A percentile compares a stretch with the other conserved stretches of the same genome.
Evolutionary conservation across 2,888 invertebrate species (phyloP).

Genomic region (Cephus pulcher): DNA sequence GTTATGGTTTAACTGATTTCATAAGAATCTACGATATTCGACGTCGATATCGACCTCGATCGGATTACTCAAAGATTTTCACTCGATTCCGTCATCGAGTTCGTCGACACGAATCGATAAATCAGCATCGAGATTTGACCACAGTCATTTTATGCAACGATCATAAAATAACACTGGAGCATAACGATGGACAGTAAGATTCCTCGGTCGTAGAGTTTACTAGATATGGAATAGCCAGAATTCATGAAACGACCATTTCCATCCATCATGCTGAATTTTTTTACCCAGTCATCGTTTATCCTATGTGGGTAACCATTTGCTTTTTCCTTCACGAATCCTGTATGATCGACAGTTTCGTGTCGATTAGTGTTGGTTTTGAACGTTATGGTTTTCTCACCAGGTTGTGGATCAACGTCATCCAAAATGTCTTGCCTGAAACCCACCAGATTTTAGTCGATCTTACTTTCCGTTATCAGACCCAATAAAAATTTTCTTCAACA

Average conservation of each 20-base stretch:
- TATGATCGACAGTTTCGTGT: constrained; percentile 15
- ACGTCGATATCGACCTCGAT: not conserved
- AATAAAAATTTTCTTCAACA: too few relatives aligned
- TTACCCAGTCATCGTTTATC: constrained; percentile 15
- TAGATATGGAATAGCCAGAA: not conserved
- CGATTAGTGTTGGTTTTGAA: constrained; percentile 18
- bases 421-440: not conserved
- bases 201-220: not conserved
- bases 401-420: not conserved
- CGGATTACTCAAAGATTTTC: not conserved
- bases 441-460: not conserved
- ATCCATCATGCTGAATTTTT: constrained; percentile 14
- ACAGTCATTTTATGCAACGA: not conserved
- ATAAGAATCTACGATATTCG: too few relatives aligned
- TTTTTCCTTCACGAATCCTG: constrained; percentile 14
- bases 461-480: not conserved
- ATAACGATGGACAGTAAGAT: not conserved
- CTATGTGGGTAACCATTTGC: constrained; percentile 15
- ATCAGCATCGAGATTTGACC: not conserved
- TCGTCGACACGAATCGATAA: not conserved
- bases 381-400: constrained; percentile 14
- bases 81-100: not conserved
- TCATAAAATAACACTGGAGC: not conserved
- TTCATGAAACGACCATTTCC: constrained; percentile 10
- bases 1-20: too few relatives aligned